These are phyloP conservation scores for Poecilia velifera DNA, from an alignment of 2,797 vertebrate genomes.

Conservation along the genomic window DNA sequence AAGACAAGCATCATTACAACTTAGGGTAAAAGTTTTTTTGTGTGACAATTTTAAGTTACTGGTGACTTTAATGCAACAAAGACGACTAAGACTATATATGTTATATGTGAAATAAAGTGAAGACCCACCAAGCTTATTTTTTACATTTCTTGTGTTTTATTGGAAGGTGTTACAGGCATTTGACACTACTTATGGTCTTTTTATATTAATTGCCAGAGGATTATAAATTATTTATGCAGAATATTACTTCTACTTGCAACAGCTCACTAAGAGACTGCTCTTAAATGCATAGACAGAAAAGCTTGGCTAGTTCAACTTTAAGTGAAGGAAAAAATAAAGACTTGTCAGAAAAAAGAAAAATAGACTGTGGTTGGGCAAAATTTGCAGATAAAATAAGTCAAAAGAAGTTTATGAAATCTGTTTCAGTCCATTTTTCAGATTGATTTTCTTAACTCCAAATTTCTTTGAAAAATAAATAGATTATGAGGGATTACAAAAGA, in stretches of 20 bases:
- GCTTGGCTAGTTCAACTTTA: background rate
- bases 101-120: background rate
- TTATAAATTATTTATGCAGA: slow-evolving; percentile 6
- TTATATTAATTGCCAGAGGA: background rate
- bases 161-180: background rate
- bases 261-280: background rate
- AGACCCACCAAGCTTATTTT: background rate
- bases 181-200: background rate
- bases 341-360: background rate
- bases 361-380: background rate
- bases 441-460: background rate
- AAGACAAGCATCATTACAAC: background rate
- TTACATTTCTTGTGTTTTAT: background rate
- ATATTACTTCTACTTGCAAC: background rate
- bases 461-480: background rate
- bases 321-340: background rate
- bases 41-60: background rate
- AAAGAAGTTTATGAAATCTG: background rate
- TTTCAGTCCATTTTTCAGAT: background rate
- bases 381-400: background rate
- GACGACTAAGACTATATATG: background rate
- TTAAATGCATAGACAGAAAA: background rate
- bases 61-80: background rate
- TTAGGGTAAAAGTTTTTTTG: too few relatives aligned
- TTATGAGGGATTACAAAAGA: background rate